Evolutionary conservation across 2,888 invertebrate species (phyloP), one percentile per base, ranked within the genome.

Genomic region (Plemyria rubiginata): DNA sequence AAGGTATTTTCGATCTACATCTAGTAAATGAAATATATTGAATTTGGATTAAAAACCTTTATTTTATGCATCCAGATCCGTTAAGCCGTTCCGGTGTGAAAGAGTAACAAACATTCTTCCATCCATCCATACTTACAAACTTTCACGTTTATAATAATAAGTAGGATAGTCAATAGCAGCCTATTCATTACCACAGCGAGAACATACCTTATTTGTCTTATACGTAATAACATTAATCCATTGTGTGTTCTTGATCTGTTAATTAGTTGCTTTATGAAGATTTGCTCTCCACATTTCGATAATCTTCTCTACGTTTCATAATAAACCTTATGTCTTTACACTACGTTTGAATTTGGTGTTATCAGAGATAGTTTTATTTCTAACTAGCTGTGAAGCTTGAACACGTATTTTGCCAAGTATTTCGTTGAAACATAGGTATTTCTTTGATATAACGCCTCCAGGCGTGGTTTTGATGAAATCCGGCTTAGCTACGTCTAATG

Each of bases 201-300:
- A 62, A 59, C 50, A 60, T 63, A 64, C 53, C 62, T 53, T 68
- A 63, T 66, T 65, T 68, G 65, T 60, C 64, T 67, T 60, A 66
- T 51, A 71, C 67, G 76, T 80, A 84, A 85, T 84, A 81, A 81
- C 76, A 80, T 82, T 83, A 81, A 84, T 84, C 74, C 71, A 60
- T 65, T 66, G 77, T 68, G 75, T 82, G 84, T 81, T 80, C 80
- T 78, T 80, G 83, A 83, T 83, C 82, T 75, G 82, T 81, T 84
- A 84, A 85, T 85, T 84, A 85, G 80, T 82, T 82, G 79, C 75
- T 78, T 78, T 78, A 81, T 78, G 80, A 82, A 80, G 80, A 82
- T 83, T 81, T 82, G 81, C 80, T 81, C 60, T 57, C 63, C 53
- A 60, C 56, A 55, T 52, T 49, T 54, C 49, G 53, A n/a, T 15